A percentile compares a stretch with the other conserved stretches of the same genome.
Evolutionary conservation across 2,797 vertebrate species (phyloP).

Genomic region (Bufotes viridis): DNA sequence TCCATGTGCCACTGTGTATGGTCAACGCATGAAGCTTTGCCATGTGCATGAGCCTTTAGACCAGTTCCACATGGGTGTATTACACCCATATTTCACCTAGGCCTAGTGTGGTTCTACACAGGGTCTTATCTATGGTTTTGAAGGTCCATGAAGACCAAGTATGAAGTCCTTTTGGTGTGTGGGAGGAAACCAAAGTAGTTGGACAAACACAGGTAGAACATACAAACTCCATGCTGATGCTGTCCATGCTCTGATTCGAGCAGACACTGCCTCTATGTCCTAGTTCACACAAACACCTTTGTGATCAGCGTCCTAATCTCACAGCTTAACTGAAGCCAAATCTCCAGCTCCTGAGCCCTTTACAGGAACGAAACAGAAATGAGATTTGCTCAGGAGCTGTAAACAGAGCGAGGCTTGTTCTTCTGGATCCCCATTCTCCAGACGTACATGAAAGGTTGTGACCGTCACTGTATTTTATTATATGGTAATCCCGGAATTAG

Average conservation of each 20-base stretch:
- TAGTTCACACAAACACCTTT: background rate
- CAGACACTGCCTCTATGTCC: background rate
- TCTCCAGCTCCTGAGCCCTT: background rate
- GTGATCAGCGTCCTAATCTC: background rate
- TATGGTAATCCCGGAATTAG: background rate
- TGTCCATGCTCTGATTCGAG: no score
- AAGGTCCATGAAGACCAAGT: background rate
- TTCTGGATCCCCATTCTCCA: background rate
- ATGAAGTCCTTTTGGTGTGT: background rate
- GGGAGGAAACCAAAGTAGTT: background rate
- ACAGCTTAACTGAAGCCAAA: background rate
- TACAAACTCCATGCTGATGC: no score
- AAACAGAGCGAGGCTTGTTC: background rate
- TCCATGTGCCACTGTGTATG: background rate
- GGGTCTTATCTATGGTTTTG: background rate
- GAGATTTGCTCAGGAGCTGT: background rate
- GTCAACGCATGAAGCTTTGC: background rate
- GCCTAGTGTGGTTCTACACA: background rate
- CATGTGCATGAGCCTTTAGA: background rate
- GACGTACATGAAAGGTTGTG: background rate
- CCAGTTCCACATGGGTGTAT: background rate
- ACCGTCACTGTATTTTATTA: background rate
- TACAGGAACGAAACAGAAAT: background rate
- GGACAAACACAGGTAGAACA: background rate
- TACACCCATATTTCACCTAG: background rate